phyloP scores from a whole-genome alignment of 1,140 invertebrate species.

The Uloborus diversus region DNA sequence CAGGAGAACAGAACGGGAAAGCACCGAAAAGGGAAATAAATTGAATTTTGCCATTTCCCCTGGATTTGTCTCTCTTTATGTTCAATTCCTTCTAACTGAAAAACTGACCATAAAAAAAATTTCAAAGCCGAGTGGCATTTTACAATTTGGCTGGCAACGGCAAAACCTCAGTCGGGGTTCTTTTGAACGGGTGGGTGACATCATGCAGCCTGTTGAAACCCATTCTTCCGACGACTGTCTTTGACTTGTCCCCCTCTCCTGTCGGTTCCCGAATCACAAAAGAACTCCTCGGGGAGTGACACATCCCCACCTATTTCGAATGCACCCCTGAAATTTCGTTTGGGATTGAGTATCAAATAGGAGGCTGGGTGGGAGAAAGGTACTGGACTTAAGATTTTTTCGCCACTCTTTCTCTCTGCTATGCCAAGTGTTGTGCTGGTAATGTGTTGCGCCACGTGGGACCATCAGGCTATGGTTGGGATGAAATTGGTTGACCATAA shows the following conservation, averaged over 20 bases:
- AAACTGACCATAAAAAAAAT: not conserved
- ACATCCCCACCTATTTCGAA: slow-evolving; percentile 24
- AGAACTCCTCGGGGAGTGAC: not conserved
- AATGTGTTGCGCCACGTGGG: too few relatives aligned
- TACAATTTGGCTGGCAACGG: not conserved
- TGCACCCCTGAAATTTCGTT: slow-evolving; percentile 34
- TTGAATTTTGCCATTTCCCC: too few relatives aligned
- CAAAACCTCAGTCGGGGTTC: too few relatives aligned
- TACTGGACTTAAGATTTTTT: not conserved
- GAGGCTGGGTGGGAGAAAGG: not conserved
- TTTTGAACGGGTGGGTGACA: not conserved
- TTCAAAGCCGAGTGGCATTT: not conserved
- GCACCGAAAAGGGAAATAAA: too few relatives aligned
- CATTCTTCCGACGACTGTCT: not conserved
- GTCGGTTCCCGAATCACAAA: not conserved
- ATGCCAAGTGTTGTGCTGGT: too few relatives aligned
- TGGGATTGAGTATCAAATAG: not conserved
- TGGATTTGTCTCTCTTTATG: too few relatives aligned
- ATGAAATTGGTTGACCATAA: too few relatives aligned
- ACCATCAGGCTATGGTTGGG: too few relatives aligned
- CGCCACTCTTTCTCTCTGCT: not conserved
- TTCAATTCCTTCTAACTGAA: not conserved
- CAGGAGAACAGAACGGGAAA: too few relatives aligned
- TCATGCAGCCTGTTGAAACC: not conserved
- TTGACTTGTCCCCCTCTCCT: not conserved